A percentile compares a stretch with the other conserved stretches of the same genome.
Evolutionary conservation across 2,113 vertebrate species (phyloP).

Genomic region (Caretta caretta): DNA sequence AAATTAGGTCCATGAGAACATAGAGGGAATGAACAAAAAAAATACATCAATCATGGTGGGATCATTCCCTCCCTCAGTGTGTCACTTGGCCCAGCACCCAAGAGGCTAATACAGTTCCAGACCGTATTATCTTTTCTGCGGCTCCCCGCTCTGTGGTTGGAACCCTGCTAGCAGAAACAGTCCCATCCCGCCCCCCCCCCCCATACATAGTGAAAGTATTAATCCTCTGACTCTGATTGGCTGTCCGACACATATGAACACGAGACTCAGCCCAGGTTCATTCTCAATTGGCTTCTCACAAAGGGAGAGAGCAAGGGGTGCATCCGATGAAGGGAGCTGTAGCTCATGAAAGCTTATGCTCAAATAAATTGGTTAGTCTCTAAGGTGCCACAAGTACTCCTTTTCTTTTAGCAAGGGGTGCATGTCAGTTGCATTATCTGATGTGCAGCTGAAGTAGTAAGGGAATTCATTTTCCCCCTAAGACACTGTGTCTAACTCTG

Average conservation of each 20-base stretch:
- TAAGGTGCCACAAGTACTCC: too few relatives aligned
- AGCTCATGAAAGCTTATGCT: too few relatives aligned
- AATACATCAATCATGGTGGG: not conserved
- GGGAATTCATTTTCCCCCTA: not conserved
- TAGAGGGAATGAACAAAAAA: accelerated
- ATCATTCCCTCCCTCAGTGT: not conserved
- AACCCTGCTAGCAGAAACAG: not conserved
- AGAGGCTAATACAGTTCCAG: not conserved
- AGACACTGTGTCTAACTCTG: not conserved
- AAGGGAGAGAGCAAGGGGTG: not conserved
- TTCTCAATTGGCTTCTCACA: not conserved
- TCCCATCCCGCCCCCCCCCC: not conserved
- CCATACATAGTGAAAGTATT: not conserved
- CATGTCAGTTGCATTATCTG: not conserved
- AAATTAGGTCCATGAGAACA: not conserved
- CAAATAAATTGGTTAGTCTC: too few relatives aligned
- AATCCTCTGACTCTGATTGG: not conserved
- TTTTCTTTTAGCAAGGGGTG: not conserved
- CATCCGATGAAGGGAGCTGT: too few relatives aligned
- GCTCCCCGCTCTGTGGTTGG: not conserved
- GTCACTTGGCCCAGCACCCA: not conserved
- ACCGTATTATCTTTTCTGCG: not conserved
- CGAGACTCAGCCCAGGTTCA: not conserved
- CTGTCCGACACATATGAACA: not conserved
- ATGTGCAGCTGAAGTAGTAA: not conserved